These are phyloP conservation scores for Embidobia sp. DNA, from an alignment of 2,888 invertebrate genomes.

Conservation along the genomic window DNA sequence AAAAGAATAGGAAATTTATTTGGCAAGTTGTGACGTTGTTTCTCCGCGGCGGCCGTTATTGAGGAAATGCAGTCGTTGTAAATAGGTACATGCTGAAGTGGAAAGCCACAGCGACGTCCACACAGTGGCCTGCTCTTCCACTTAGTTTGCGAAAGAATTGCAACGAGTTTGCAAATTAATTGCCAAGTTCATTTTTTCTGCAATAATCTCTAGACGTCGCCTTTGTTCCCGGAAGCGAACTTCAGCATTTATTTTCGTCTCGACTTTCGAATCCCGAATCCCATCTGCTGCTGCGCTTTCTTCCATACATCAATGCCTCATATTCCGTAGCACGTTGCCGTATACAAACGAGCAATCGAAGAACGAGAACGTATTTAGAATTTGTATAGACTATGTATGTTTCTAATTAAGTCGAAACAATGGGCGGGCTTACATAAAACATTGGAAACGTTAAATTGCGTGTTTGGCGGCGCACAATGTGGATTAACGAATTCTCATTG, in stretches of 20 bases:
- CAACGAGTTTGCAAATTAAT: no score
- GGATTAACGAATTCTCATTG: constrained; percentile 58
- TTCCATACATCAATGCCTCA: neutral
- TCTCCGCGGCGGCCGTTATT: neutral
- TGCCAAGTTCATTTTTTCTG: no score
- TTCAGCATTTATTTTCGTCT: no score
- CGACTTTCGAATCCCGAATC: neutral
- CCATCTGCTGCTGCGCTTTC: neutral
- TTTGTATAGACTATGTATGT: constrained; percentile 36
- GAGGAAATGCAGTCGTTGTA: constrained; percentile 5
- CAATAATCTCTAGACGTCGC: no score
- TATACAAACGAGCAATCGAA: constrained; percentile 35
- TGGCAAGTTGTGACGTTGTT: constrained; percentile 2
- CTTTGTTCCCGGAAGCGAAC: no score
- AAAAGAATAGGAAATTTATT: constrained; percentile 19
- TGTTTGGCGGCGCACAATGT: constrained; percentile 46
- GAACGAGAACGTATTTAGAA: constrained; percentile 26
- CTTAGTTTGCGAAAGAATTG: no score
- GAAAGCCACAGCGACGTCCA: constrained; percentile 1
- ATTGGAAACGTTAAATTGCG: constrained; percentile 55
- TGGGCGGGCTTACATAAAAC: constrained; percentile 42
- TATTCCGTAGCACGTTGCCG: constrained; percentile 5
- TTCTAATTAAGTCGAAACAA: constrained; percentile 55
- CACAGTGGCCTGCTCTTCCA: no score
- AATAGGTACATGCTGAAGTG: constrained; percentile 2